phyloP scores from a whole-genome alignment of 2,888 invertebrate species.

The Copidosoma aretas region DNA sequence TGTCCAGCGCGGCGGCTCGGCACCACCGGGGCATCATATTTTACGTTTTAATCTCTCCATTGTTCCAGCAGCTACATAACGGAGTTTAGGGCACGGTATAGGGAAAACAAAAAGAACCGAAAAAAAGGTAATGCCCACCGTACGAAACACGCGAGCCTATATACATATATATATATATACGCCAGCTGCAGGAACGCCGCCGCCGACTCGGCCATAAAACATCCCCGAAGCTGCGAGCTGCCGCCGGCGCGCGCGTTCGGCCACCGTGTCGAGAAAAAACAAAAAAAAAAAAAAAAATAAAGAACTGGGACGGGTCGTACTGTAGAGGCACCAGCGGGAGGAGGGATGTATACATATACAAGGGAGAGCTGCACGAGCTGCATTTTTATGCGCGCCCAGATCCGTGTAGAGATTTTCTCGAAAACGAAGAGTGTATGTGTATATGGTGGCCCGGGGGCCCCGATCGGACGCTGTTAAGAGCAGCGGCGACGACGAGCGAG shows the following conservation, averaged over 20 bases:
- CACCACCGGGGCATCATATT: constrained; percentile 57
- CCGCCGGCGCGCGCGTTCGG: constrained; percentile 1
- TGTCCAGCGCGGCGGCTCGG: constrained; percentile 39
- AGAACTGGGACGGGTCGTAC: background rate
- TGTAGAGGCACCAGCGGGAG: constrained; percentile 33
- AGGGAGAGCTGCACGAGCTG: constrained; percentile 58
- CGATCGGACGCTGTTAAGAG: constrained; percentile 30
- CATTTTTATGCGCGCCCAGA: constrained; percentile 60
- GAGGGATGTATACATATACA: too few species aligned
- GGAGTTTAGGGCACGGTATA: constrained; percentile 56
- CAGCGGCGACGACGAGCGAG: background rate
- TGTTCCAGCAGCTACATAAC: constrained; percentile 61
- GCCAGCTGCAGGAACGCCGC: constrained; percentile 35
- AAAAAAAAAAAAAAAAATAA: background rate
- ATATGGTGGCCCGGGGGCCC: constrained; percentile 29
- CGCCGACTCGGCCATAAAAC: constrained; percentile 60
- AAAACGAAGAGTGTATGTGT: constrained; percentile 50
- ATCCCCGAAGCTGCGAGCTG: constrained; percentile 42
- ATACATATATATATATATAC: too few species aligned
- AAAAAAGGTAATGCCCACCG: constrained; percentile 60
- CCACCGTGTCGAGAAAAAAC: background rate
- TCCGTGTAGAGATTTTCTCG: constrained; percentile 57
- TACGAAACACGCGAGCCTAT: constrained; percentile 58
- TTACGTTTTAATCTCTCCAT: constrained; percentile 63
- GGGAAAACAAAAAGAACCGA: background rate